phyloP scores from a whole-genome alignment of 2,113 vertebrate species.

The Chunga burmeisteri region DNA sequence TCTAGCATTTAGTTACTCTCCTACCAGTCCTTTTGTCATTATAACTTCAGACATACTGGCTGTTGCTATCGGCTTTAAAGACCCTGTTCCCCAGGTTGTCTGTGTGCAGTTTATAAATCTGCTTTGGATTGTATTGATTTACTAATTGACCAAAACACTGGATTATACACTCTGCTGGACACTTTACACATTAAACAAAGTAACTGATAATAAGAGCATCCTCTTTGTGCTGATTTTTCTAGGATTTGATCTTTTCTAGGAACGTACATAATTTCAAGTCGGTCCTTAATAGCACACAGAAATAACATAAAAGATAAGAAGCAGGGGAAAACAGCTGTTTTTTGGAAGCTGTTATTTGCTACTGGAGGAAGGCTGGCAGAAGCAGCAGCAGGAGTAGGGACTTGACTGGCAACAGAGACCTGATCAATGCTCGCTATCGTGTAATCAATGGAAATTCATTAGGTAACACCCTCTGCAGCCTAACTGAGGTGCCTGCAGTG shows the following conservation, averaged over 20 bases:
- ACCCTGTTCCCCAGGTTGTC: neutral
- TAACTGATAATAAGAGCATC: constrained; percentile 7
- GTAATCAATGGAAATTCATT: constrained; percentile 15
- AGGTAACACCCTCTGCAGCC: neutral
- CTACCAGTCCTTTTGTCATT: constrained; percentile 9
- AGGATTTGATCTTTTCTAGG: constrained; percentile 34
- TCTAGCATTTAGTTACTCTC: constrained; percentile 11
- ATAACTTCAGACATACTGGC: neutral
- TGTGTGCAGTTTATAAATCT: constrained; percentile 34
- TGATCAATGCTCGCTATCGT: neutral
- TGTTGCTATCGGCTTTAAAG: constrained; percentile 3
- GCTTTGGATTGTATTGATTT: constrained; percentile 54
- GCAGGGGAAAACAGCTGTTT: neutral
- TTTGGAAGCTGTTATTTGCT: neutral
- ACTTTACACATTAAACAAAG: neutral
- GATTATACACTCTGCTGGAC: constrained; percentile 60
- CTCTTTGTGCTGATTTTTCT: neutral
- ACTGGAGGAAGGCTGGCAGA: neutral
- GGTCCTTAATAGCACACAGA: neutral
- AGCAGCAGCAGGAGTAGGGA: neutral
- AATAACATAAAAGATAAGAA: neutral
- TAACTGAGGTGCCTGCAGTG: neutral
- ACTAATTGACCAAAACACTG: constrained; percentile 60
- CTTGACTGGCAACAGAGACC: neutral
- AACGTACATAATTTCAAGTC: neutral